Conservation (phyloP, 1,140 invertebrate species). For the Microplitis mediator region DNA sequence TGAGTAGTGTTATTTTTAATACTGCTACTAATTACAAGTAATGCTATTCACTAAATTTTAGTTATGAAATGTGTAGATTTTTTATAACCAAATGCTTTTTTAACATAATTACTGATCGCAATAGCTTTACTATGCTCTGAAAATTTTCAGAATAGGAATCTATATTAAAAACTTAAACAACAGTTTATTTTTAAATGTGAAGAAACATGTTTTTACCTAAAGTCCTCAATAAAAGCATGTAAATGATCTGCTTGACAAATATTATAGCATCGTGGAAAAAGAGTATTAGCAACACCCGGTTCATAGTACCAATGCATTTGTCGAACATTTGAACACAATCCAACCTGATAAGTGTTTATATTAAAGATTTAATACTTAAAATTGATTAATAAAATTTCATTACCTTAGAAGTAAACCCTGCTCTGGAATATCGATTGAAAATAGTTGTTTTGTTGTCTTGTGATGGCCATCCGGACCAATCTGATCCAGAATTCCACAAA, state of each 20-base stretch:
- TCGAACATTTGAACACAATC: constrained; percentile 79
- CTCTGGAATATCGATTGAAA: constrained; percentile 79
- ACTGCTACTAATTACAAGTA: no score
- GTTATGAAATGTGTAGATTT: no score
- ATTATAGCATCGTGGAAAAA: constrained; percentile 88
- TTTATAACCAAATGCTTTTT: no score
- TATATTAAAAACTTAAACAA: background rate
- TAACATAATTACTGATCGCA: no score
- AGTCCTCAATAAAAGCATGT: constrained; percentile 88
- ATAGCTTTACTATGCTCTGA: no score
- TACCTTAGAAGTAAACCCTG: constrained; percentile 89
- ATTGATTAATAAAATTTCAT: constrained; percentile 8
- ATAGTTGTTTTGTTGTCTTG: constrained; percentile 69
- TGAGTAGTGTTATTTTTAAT: no score
- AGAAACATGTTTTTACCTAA: constrained; percentile 52
- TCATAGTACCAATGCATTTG: constrained; percentile 91
- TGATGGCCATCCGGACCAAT: constrained; percentile 74
- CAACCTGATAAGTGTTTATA: constrained; percentile 57
- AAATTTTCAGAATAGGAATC: background rate
- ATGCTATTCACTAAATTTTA: no score
- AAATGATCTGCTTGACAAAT: constrained; percentile 85
- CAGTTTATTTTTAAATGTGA: background rate
- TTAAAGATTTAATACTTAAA: background rate
- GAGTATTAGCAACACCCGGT: constrained; percentile 76
- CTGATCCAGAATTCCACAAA: constrained; percentile 85